Conservation (phyloP, 2,113 vertebrate species). For the Anolis sagrei region DNA sequence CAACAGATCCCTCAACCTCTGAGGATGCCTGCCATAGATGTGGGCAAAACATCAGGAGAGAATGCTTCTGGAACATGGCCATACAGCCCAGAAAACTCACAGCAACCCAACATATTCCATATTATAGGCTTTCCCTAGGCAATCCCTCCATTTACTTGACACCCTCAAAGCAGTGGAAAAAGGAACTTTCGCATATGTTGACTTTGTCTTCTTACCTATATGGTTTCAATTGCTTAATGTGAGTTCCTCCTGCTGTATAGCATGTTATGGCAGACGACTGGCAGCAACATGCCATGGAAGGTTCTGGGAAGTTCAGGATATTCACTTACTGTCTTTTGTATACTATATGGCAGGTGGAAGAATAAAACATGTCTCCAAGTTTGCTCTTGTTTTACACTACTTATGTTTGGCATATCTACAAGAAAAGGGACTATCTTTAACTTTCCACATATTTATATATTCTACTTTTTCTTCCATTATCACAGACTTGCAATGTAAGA, state of each 20-base stretch:
- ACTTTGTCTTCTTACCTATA: background rate
- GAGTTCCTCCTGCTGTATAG: background rate
- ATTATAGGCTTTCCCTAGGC: background rate
- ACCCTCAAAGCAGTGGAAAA: background rate
- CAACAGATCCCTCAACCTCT: no score
- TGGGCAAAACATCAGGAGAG: no score
- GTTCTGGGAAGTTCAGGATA: background rate
- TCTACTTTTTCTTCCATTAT: no score
- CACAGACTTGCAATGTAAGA: no score
- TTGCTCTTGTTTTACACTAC: background rate
- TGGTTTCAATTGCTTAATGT: background rate
- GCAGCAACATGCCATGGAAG: background rate
- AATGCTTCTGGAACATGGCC: no score
- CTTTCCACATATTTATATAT: no score
- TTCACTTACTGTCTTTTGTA: background rate
- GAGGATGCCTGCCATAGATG: no score
- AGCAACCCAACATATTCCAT: no score
- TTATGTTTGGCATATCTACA: background rate
- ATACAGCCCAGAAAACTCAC: no score
- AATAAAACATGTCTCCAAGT: background rate
- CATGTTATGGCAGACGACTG: background rate
- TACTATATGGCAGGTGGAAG: background rate
- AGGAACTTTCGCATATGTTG: background rate
- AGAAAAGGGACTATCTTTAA: background rate
- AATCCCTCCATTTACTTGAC: background rate